These are phyloP conservation scores for Syngnathus floridae DNA, from an alignment of 2,113 vertebrate species.

Conservation along the genomic window DNA sequence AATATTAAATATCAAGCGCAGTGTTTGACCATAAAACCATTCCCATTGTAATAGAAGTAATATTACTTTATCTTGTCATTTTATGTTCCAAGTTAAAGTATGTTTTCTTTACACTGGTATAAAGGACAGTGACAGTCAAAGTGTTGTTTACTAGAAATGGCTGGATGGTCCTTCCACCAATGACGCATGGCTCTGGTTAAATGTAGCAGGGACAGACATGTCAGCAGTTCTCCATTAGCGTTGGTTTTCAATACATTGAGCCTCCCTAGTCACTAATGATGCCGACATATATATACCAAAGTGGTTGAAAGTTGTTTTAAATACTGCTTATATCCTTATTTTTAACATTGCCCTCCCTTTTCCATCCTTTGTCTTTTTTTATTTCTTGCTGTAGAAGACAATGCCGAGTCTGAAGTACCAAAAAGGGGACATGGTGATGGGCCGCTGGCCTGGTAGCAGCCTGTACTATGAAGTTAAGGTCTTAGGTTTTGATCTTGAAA, in stretches of 20 bases:
- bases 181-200: conserved; percentile 40
- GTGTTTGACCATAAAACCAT: too few species aligned
- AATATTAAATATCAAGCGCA: too few species aligned
- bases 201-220: conserved; percentile 41
- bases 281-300: conserved; percentile 44
- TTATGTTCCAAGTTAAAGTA: background rate
- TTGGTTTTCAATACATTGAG: conserved; percentile 41
- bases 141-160: conserved; percentile 6
- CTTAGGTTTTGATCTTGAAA: conserved; percentile 65
- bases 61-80: too few species aligned
- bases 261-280: conserved; percentile 43
- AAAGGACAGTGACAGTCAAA: background rate
- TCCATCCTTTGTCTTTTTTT: background rate
- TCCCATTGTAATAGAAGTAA: too few species aligned
- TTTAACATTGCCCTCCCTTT: background rate
- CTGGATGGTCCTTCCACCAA: conserved; percentile 21
- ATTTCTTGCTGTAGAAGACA: conserved; percentile 9
- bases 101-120: background rate
- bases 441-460: conserved; percentile 90
- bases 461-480: conserved; percentile 92
- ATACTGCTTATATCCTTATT: background rate
- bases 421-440: conserved; percentile 85
- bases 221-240: conserved; percentile 65
- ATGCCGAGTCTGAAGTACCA: conserved; percentile 82
- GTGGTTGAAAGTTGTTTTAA: too few species aligned